phyloP scores from a whole-genome alignment of 2,888 invertebrate species.

The Scaptomyza flava region DNA sequence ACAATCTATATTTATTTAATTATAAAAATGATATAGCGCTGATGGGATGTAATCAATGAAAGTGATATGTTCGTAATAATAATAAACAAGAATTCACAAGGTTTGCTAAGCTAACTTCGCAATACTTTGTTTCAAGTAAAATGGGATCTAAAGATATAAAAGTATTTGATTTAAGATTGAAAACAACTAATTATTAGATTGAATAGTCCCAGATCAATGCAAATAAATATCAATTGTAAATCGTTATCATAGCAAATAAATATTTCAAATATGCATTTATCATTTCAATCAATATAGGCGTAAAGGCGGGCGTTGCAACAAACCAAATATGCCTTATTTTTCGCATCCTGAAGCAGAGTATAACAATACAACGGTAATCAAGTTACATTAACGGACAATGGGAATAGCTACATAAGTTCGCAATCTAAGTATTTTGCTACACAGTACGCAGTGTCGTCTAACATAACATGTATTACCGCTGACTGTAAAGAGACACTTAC shows the following conservation, averaged over 20 bases:
- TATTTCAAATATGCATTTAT: too few relatives aligned
- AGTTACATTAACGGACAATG: slow-evolving; percentile 46
- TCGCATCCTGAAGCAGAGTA: background rate
- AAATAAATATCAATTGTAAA: too few relatives aligned
- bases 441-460: slow-evolving; percentile 14
- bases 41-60: slow-evolving; percentile 49
- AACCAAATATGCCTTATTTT: background rate
- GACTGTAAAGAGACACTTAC: slow-evolving; percentile 39
- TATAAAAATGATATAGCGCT: background rate
- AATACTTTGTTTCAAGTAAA: background rate
- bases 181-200: too few relatives aligned
- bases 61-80: slow-evolving; percentile 53
- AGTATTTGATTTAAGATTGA: too few relatives aligned
- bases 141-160: too few relatives aligned
- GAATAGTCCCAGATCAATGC: too few relatives aligned
- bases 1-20: background rate
- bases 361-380: slow-evolving; percentile 56
- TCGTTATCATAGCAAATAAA: too few relatives aligned
- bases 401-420: slow-evolving; percentile 24
- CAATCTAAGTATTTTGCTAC: slow-evolving; percentile 21
- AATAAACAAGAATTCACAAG: background rate
- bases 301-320: too few relatives aligned
- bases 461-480: slow-evolving; percentile 31
- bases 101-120: too few relatives aligned
- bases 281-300: too few relatives aligned